Conservation (phyloP, 1,140 invertebrate genomes). For the Druon quercuslanigerum region DNA sequence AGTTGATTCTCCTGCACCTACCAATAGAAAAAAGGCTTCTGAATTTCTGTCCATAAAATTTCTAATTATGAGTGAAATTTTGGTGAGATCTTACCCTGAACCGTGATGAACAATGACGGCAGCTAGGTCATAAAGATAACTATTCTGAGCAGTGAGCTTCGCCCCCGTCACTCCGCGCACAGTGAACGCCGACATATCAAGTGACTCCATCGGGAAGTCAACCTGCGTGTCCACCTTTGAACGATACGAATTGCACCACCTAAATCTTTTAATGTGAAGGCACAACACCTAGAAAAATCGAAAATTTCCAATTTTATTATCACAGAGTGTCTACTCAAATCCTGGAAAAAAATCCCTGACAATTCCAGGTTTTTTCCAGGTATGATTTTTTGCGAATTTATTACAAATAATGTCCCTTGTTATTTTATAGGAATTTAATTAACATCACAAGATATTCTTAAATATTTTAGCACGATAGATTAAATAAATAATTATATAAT, state of each 20-base stretch:
- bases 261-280: conserved; percentile 90
- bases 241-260: conserved; percentile 88
- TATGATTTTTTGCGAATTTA: too few species aligned
- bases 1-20: too few species aligned
- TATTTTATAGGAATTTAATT: too few species aligned
- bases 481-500: too few species aligned
- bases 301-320: background rate
- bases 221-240: conserved; percentile 88
- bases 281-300: conserved; percentile 81
- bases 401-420: too few species aligned
- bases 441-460: too few species aligned
- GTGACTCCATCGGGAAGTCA: conserved; percentile 84
- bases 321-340: too few species aligned
- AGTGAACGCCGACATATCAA: conserved; percentile 89
- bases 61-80: background rate
- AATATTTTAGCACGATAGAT: too few species aligned
- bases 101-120: conserved; percentile 92
- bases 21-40: too few species aligned
- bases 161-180: conserved; percentile 83
- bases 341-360: too few species aligned
- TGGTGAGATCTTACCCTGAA: conserved; percentile 78
- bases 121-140: conserved; percentile 87
- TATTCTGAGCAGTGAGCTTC: conserved; percentile 78
- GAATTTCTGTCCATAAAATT: too few species aligned
- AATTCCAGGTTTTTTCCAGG: too few species aligned